Conservation (phyloP, 2,888 invertebrate species). For the Coremacera marginata region DNA sequence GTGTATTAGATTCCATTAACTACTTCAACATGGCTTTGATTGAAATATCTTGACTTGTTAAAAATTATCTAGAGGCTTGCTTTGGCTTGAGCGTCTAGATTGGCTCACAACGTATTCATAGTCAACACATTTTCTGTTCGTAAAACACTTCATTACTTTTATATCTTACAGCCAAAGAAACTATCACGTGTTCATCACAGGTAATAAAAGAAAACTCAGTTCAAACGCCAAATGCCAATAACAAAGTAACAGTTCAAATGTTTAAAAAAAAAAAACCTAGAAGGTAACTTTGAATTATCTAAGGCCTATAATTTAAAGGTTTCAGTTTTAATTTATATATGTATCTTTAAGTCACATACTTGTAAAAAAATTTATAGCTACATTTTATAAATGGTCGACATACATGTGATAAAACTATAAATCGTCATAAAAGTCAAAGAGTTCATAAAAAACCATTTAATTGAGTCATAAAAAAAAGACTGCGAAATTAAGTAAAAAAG, state of each 20-base stretch:
- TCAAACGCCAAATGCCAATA: background rate
- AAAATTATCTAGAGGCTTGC: no score
- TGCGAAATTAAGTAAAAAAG: background rate
- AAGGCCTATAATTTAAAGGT: background rate
- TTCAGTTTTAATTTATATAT: background rate
- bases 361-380: background rate
- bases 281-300: background rate
- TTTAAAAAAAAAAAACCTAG: background rate
- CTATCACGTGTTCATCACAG: no score
- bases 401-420: conserved; percentile 32
- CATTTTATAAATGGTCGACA: background rate
- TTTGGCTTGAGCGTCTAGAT: no score
- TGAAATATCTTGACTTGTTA: no score
- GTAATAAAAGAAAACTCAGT: background rate
- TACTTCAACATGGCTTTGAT: no score
- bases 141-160: no score
- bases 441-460: conserved; percentile 16
- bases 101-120: no score
- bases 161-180: no score
- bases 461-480: background rate
- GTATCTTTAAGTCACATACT: background rate
- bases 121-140: no score
- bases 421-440: conserved; percentile 26
- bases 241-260: background rate
- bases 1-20: no score